Conservation (phyloP, 2,888 invertebrate genomes). For the Cacoxenus indagator region DNA sequence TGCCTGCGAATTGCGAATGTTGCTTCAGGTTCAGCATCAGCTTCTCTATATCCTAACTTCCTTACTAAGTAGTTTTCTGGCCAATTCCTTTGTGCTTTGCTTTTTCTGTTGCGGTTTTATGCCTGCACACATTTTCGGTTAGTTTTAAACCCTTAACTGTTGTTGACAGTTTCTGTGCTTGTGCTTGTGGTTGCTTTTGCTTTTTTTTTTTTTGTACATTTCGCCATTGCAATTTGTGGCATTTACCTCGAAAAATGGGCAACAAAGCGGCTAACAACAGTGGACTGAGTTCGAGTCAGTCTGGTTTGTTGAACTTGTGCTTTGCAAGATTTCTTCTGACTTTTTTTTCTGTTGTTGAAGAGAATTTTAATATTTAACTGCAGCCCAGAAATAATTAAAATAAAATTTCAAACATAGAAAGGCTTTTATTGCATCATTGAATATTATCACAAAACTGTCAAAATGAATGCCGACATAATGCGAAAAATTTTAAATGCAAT, state of each 20-base stretch:
- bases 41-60: background rate
- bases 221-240: background rate
- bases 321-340: background rate
- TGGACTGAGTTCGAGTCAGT: constrained; percentile 4
- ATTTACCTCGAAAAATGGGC: background rate
- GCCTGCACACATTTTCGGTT: constrained; percentile 16
- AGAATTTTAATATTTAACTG: background rate
- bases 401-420: background rate
- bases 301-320: constrained; percentile 16
- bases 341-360: background rate
- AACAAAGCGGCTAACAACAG: background rate
- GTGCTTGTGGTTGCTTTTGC: constrained; percentile 28
- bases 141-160: constrained; percentile 17
- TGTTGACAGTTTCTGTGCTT: constrained; percentile 24
- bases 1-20: constrained; percentile 18
- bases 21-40: too few relatives aligned
- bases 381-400: background rate
- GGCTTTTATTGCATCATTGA: background rate
- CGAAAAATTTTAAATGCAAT: background rate
- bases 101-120: constrained; percentile 9
- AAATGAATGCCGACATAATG: background rate
- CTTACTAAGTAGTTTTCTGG: background rate
- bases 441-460: background rate
- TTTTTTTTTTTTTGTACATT: background rate
- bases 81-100: constrained; percentile 20